Conservation (phyloP, 2,113 vertebrate species). For the Onychorhynchus coronatus region DNA sequence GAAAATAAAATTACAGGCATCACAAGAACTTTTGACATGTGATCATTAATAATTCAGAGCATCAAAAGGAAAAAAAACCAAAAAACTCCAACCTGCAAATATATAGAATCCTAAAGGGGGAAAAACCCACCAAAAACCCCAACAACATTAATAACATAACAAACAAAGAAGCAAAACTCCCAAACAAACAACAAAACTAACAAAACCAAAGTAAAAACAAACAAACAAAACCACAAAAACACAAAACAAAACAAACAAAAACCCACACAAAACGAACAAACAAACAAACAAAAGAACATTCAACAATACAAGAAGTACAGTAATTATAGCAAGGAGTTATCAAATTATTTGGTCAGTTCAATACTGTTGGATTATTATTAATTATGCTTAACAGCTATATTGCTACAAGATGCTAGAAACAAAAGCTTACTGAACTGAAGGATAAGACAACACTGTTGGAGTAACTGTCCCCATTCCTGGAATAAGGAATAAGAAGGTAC, state of each 20-base stretch:
- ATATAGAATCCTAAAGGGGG: neutral
- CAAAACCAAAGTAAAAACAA: too few species aligned
- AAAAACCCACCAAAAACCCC: neutral
- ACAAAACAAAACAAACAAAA: too few species aligned
- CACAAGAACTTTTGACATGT: neutral
- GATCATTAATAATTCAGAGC: neutral
- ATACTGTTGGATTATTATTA: neutral
- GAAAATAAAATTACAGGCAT: neutral
- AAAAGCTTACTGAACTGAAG: neutral
- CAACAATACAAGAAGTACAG: neutral
- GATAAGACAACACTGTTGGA: neutral
- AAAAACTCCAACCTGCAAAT: neutral
- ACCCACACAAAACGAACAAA: neutral
- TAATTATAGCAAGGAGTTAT: neutral
- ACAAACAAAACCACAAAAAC: too few species aligned
- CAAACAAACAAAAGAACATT: rapidly evolving
- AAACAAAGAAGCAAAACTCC: neutral
- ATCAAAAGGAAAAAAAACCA: neutral
- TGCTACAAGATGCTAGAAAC: neutral
- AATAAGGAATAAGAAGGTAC: neutral
- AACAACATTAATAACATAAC: rapidly evolving
- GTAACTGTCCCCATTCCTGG: neutral
- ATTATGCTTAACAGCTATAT: neutral
- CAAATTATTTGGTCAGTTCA: neutral
- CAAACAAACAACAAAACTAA: neutral